These are phyloP conservation scores for Altica lythri DNA, from an alignment of 2,888 invertebrate genomes.

Conservation along the genomic window DNA sequence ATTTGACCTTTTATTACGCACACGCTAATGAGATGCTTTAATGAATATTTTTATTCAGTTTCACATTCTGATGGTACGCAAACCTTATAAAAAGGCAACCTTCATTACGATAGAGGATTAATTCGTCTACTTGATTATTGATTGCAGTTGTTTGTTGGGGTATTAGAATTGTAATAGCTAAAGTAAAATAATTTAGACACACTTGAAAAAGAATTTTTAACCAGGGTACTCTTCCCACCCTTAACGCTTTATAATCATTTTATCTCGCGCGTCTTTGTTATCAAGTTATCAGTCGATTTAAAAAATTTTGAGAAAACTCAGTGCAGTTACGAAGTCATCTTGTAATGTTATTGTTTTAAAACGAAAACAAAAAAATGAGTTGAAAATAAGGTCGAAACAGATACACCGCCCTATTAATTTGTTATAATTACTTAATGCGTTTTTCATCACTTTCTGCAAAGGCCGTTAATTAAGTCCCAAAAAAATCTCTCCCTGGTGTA, in stretches of 20 bases:
- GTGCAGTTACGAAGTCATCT: no score
- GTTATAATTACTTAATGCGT: background rate
- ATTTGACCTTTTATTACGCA: constrained; percentile 9
- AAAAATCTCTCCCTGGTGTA: constrained; percentile 24
- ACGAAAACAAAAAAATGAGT: no score
- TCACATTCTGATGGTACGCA: constrained; percentile 5
- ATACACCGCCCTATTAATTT: background rate
- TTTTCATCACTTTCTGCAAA: background rate
- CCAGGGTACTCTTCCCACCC: no score
- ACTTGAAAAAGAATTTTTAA: constrained; percentile 1
- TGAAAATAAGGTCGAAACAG: no score
- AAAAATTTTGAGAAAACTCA: no score
- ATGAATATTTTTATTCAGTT: constrained; percentile 13
- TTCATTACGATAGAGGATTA: constrained; percentile 12
- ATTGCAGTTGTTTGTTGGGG: constrained; percentile 22
- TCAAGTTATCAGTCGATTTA: no score
- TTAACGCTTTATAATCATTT: no score
- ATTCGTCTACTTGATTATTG: constrained; percentile 18
- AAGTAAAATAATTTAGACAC: background rate
- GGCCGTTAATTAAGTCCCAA: background rate
- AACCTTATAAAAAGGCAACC: constrained; percentile 9
- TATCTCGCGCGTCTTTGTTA: no score
- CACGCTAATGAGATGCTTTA: constrained; percentile 8
- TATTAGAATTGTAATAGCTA: constrained; percentile 15
- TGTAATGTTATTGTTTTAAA: no score